Conservation (phyloP, 2,888 invertebrate genomes). For the Conomelus anceps region DNA sequence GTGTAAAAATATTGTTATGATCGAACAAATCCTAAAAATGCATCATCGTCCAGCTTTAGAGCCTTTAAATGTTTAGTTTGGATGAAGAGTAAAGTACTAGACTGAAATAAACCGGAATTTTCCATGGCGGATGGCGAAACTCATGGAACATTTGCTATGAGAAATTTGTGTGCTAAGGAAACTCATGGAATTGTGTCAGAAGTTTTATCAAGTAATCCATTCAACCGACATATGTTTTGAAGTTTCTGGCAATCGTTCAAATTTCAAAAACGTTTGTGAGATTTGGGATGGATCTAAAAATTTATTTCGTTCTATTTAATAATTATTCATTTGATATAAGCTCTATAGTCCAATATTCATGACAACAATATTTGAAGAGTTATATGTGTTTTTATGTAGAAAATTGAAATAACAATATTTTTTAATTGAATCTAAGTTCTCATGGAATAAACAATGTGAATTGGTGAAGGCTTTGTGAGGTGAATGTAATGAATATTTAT, state of each 20-base stretch:
- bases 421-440: no score
- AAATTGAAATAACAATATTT: background rate
- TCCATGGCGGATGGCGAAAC: background rate
- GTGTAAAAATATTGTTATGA: no score
- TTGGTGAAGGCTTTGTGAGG: no score
- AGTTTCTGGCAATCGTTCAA: background rate
- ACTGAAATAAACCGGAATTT: background rate
- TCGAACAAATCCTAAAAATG: no score
- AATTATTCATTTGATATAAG: background rate
- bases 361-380: no score
- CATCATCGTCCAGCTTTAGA: no score
- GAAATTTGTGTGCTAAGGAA: background rate
- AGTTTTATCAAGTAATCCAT: background rate
- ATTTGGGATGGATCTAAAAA: background rate
- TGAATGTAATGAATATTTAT: no score
- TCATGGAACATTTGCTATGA: background rate
- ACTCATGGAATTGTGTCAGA: background rate
- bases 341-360: no score
- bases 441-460: no score
- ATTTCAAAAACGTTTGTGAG: background rate
- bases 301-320: background rate
- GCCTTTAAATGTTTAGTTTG: background rate
- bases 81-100: background rate
- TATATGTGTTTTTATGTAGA: no score
- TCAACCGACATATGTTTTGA: background rate